phyloP scores from a whole-genome alignment of 2,888 invertebrate genomes.

The Reticulitermes lucifugus region DNA sequence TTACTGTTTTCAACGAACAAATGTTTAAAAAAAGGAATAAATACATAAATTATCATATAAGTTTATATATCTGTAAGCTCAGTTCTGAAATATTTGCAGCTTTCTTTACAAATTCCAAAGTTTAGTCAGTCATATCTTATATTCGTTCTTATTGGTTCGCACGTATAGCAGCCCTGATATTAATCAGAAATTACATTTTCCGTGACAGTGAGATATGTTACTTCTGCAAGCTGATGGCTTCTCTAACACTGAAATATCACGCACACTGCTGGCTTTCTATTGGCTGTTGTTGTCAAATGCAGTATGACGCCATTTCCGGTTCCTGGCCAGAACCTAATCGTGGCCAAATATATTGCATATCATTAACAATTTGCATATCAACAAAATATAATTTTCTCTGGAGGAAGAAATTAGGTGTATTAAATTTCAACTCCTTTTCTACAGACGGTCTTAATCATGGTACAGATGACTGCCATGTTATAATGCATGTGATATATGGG shows the following conservation, averaged over 20 bases:
- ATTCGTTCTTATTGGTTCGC: too few relatives aligned
- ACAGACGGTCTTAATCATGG: not conserved
- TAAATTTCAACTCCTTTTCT: not conserved
- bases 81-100: too few relatives aligned
- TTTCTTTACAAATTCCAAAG: too few relatives aligned
- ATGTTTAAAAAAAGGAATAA: too few relatives aligned
- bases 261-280: not conserved
- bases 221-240: not conserved
- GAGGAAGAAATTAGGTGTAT: not conserved
- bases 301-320: not conserved
- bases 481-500: not conserved
- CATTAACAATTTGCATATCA: conserved; percentile 12
- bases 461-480: not conserved
- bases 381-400: not conserved
- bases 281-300: not conserved
- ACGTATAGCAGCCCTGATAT: not conserved
- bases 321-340: not conserved
- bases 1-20: too few relatives aligned
- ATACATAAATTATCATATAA: too few relatives aligned
- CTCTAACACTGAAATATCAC: not conserved
- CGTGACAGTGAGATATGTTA: not conserved
- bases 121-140: too few relatives aligned
- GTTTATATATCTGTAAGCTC: too few relatives aligned
- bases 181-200: not conserved
- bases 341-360: not conserved